These are phyloP conservation scores for Apostichopus leukothele DNA, from an alignment of 53 echinoderm and acorn worm genomes.

Conservation along the genomic window DNA sequence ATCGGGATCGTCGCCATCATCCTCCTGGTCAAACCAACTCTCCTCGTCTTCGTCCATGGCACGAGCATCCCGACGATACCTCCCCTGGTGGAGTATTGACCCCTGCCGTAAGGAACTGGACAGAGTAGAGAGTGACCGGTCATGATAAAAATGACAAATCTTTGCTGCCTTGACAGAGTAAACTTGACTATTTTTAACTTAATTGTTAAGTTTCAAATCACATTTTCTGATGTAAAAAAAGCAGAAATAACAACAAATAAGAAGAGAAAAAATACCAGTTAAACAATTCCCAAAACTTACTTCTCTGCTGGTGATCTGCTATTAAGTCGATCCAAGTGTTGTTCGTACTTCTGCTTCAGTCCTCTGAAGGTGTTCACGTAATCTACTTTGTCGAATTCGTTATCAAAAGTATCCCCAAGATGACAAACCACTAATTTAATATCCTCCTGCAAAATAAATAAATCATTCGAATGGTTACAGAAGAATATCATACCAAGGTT, in stretches of 20 bases:
- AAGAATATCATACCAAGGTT: too few relatives aligned
- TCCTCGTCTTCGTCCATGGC: constrained; percentile 95
- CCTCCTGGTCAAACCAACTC: constrained; percentile 94
- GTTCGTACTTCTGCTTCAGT: constrained; percentile 93
- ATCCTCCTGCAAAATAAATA: constrained; percentile 67
- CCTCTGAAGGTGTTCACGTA: constrained; percentile 97
- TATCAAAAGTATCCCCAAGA: constrained; percentile 85
- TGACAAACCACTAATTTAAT: constrained; percentile 88
- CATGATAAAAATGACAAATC: not conserved
- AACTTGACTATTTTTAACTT: not conserved
- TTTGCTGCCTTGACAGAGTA: not conserved
- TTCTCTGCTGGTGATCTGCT: constrained; percentile 90
- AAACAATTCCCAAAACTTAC: constrained; percentile 54
- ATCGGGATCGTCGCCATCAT: constrained; percentile 73
- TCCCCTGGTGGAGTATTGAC: constrained; percentile 74
- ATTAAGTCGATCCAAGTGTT: constrained; percentile 82
- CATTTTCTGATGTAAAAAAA: not conserved
- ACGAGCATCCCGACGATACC: constrained; percentile 87
- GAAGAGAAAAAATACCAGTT: not conserved
- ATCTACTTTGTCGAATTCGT: constrained; percentile 78
- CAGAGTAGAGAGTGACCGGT: not conserved
- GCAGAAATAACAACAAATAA: too few relatives aligned
- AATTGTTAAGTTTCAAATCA: not conserved
- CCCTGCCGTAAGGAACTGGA: constrained; percentile 63
- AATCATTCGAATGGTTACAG: not conserved